Evolutionary conservation across 1,140 invertebrate species (phyloP), one percentile per base, ranked within the genome.

Genomic region (Coptotermes formosanus): DNA sequence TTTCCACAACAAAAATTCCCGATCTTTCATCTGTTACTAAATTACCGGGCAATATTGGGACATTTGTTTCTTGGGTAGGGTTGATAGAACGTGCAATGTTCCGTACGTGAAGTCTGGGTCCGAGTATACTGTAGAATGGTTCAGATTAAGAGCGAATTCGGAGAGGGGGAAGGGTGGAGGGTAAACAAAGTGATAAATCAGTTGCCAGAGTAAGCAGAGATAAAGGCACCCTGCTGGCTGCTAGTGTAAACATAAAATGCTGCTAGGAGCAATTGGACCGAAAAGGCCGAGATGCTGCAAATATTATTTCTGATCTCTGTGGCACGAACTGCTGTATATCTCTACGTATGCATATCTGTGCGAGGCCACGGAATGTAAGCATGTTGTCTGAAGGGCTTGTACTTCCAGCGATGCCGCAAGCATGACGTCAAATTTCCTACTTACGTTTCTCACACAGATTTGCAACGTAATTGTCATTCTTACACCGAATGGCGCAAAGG

Each of bases 181-280:
- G 64, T n/a, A 75, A 75, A 75, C 64, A 75, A 75, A 25, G 64
- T 75, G 64, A 75, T 75, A 75, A 75, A 75, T 75, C 64, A 30
- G 25, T 8, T 30, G 38, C 2, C 64, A 25, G 64, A 30, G 64
- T 30, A n/a, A 25, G 64, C 25, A 75, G 8, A 30, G 64, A 75
- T 25, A 30, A 30, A 30, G 64, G 25, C 19, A 12, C 52, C 52
- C 19, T 55, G 19, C 52, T 75, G 64, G n/a, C 25, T 75, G n/a
- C 64, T 75, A n/a, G 25, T 75, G 64, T 75, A 75, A 75, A 75
- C 64, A 75, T 14, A 30, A 6, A 30, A 30, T 25, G 19, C 16
- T 16, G 52, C 52, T 55, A 55, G 16, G 52, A 55, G 19, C 52
- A 55, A 55, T 55, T 19, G 14, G 14, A 16, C 19, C 52, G 52